Evolutionary conservation across 2,797 vertebrate genomes (phyloP), one percentile per base, ranked within the genome.

Genomic region (Myotis planiceps): DNA sequence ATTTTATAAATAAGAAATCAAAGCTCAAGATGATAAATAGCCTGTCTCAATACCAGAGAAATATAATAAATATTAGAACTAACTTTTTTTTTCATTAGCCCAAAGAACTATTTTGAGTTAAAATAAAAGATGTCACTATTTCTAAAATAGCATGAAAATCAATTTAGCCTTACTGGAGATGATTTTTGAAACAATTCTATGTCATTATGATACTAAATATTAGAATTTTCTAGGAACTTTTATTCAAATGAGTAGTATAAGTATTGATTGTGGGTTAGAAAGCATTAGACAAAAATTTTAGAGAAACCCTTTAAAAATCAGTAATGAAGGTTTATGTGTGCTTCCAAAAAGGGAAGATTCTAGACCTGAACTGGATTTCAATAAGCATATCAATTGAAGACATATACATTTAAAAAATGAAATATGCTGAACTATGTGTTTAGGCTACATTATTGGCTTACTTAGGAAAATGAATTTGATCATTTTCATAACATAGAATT

Each of bases 401-500:
- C 37, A 95, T 29, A 88, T 75, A 6, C 29, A 84, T 91, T 79
- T 95, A 19, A 74, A 94, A 88, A 96, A 60, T 81, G 21, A 93
- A 90, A 88, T 90, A 78, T 13, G 5, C 39, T 74, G 65, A 96
- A 69, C 27, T 68, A 34, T 0, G 0, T 65, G 49, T 85, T 66
- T 89, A 84, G 82, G 25, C 16, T 80, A 29, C 25, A 49, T 84
- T 71, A 96, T 79, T 91, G 39, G 4, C 39, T 84, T 91, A 91
- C 34, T 78, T 93, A 90, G 53, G 32, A 91, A 96, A 96, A 95
- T 88, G 27, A 32, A 95, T 95, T 84, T 91, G 60, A 89, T 76
- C 49, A 78, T 74, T 87, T 95, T 96, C 32, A 84, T 92, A 95
- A 86, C 45, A 94, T 18, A 71, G 1, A 83, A 65, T 92, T 95